Conservation (phyloP, 2,888 invertebrate genomes). For the Oeneis ivallda region DNA sequence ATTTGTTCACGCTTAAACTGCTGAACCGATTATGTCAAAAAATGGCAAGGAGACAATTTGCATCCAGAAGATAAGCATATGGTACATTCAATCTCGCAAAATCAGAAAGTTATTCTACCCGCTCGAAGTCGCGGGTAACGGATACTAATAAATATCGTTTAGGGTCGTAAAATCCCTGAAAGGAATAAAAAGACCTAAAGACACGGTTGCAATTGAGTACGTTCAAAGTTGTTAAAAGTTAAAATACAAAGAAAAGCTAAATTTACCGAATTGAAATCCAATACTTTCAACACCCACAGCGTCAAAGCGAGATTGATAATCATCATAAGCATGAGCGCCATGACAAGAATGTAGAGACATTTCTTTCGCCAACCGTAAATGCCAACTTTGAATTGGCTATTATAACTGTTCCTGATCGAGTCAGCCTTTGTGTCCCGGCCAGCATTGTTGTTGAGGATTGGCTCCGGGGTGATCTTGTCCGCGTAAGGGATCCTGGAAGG, state of each 20-base stretch:
- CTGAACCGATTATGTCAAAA: too few species aligned
- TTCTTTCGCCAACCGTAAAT: constrained; percentile 98
- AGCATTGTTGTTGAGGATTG: constrained; percentile 76
- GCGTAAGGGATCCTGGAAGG: constrained; percentile 78
- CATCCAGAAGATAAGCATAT: too few species aligned
- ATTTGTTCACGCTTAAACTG: too few species aligned
- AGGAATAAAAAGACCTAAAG: background rate
- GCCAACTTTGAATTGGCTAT: constrained; percentile 89
- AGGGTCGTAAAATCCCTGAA: background rate
- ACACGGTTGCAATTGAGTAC: background rate
- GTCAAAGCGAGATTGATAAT: constrained; percentile 97
- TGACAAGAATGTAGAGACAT: constrained; percentile 95
- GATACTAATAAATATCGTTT: background rate
- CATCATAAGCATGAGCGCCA: constrained; percentile 94
- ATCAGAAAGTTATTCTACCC: too few species aligned
- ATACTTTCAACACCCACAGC: constrained; percentile 97
- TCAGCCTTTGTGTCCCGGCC: constrained; percentile 74
- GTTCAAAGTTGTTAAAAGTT: background rate
- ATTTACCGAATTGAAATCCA: constrained; percentile 97
- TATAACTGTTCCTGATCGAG: constrained; percentile 77
- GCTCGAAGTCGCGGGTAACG: too few species aligned
- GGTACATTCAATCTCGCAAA: too few species aligned
- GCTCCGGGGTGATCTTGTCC: constrained; percentile 78
- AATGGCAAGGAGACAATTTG: too few species aligned
- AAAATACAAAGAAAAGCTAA: constrained; percentile 18